Conservation (phyloP, 2,113 vertebrate genomes). For the Epinephelus lanceolatus region DNA sequence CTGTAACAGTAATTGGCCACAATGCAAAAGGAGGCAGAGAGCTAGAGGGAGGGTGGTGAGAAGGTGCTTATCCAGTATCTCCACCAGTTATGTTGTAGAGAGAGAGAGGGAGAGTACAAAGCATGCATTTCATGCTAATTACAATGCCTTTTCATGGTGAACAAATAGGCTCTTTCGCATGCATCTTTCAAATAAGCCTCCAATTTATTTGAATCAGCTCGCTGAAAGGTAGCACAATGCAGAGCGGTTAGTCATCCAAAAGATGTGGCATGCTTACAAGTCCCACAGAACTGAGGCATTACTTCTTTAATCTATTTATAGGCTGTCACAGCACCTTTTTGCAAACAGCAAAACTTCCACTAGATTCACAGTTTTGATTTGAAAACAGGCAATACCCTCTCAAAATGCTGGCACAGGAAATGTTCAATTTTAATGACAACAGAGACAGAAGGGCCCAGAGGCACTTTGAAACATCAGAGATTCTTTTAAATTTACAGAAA, state of each 20-base stretch:
- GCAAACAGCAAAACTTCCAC: slow-evolving; percentile 32
- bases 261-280: slow-evolving; percentile 57
- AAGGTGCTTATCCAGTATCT: slow-evolving; percentile 71
- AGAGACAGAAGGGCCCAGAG: slow-evolving; percentile 67
- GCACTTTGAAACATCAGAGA: slow-evolving; percentile 79
- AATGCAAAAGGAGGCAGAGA: slow-evolving; percentile 65
- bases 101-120: slow-evolving; percentile 54
- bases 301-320: slow-evolving; percentile 71
- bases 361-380: slow-evolving; percentile 64
- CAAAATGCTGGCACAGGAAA: slow-evolving; percentile 60
- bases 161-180: slow-evolving; percentile 68
- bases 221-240: slow-evolving; percentile 59
- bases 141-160: slow-evolving; percentile 60
- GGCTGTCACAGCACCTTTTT: slow-evolving; percentile 61
- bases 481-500: slow-evolving; percentile 77
- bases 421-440: slow-evolving; percentile 76
- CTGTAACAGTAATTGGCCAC: slow-evolving; percentile 75
- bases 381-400: slow-evolving; percentile 59
- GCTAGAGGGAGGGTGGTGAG: slow-evolving; percentile 39
- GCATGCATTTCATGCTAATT: slow-evolving; percentile 73
- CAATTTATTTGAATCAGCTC: slow-evolving; percentile 64
- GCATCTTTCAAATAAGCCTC: slow-evolving; percentile 68
- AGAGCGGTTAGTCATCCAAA: slow-evolving; percentile 62
- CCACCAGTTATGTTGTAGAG: slow-evolving; percentile 54
- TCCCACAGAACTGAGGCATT: slow-evolving; percentile 45